Base-by-base conservation (phyloP, 1,140 invertebrate genomes). In the Tetramorium simillimum region DNA sequence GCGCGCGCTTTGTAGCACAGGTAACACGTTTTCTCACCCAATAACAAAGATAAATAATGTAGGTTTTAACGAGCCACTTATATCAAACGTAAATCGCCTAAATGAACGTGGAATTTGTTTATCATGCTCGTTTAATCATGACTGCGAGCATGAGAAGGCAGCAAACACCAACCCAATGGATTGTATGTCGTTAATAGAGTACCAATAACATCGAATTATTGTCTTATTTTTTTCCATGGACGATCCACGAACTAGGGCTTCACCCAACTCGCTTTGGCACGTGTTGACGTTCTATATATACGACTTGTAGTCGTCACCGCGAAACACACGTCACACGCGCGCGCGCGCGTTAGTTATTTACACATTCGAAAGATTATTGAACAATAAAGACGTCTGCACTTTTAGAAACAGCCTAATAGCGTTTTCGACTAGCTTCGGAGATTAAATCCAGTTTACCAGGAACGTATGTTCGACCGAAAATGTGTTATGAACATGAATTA, bases 21-120 rank as follows among this genome's bases (percentile, higher is more conserved):
- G 62, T 53, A 82, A 7, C 21, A 37, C 46, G 69, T 80, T 80
- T 81, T 37, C 62, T 18, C 28, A 18, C 37, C 40, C 28, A 43
- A 9, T 46, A 53, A 73, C n/a, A 6, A 43, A 56, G 46, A 81
- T 56, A 70, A 70, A 81, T 53, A 33, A 81, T 81, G 16, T 73
- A 7, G 24, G 33, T 16, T 72, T 82, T 82, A 82, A 82, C 80
- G 69, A 84, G 80, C 69, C 43, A 84, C 56, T 78, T 65, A 33
- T 87, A 87, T 89, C 63, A 82, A 89, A 90, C 82, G 65, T 92
- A 65, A 91, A 92, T 92, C 85, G 62, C 12, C 82, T 89, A 72
- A 90, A 90, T 84, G 72, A 90, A 86, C 63, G 51, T 76, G 82
- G 85, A 92, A 92, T 86, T 91, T 89, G 77, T 92, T 92, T 92